Percentiles rank a stretch among this genome's conserved stretches.
Evolutionary conservation across 2,113 vertebrate genomes (phyloP).

Genomic region (Nyctibius bracteatus): DNA sequence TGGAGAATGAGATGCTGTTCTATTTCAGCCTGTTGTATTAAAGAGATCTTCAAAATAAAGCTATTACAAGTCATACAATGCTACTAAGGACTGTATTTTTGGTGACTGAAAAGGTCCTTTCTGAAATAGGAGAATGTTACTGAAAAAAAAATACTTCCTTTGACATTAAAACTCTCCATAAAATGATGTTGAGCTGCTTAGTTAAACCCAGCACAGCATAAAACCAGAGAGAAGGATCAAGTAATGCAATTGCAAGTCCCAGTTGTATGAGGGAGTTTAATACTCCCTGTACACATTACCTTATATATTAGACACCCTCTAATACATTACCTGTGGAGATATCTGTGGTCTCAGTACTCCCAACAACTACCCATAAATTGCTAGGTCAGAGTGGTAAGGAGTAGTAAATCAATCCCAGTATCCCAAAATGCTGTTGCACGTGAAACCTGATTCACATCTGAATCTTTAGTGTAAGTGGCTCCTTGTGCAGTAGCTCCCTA

Average conservation of each 20-base stretch:
- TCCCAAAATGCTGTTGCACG: slow-evolving; percentile 28
- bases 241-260: not conserved
- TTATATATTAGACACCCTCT: not conserved
- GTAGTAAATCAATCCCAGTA: slow-evolving; percentile 45
- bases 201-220: not conserved
- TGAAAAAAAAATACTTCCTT: not conserved
- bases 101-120: not conserved
- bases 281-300: not conserved
- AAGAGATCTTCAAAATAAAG: not conserved
- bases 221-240: not conserved
- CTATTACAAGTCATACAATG: not conserved
- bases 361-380: slow-evolving; percentile 62
- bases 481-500: slow-evolving; percentile 48
- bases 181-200: not conserved
- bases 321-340: slow-evolving; percentile 61
- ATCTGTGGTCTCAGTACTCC: slow-evolving; percentile 25
- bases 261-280: not conserved
- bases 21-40: not conserved
- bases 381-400: slow-evolving; percentile 61
- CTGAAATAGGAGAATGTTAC: not conserved
- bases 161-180: not conserved
- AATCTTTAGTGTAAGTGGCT: slow-evolving; percentile 1
- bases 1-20: not conserved
- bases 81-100: not conserved
- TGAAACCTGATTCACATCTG: slow-evolving; percentile 58